Evolutionary conservation across 2,888 invertebrate genomes (phyloP), one percentile per base, ranked within the genome.

Genomic region (Watsonalla cultraria): DNA sequence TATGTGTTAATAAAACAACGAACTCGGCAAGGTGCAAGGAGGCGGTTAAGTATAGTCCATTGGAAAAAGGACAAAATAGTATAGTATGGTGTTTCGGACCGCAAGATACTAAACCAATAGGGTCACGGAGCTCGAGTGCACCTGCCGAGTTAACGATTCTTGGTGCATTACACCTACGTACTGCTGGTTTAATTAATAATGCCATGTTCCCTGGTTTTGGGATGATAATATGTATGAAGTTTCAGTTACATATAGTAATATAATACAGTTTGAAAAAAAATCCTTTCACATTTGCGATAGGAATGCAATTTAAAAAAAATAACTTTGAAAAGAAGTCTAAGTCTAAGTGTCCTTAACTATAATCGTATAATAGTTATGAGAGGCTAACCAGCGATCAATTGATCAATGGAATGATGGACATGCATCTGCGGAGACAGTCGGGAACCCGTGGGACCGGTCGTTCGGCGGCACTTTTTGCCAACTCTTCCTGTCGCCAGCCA

Each of bases 401-500:
- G 45, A 70, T 78, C 81, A 82, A 80, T 79, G 76, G 66, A 70
- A 65, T 65, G 64, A 64, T 61, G 62, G 68, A 68, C 64, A 68
- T 66, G 66, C 61, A 65, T 63, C 58, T 56, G 60, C 58, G 59
- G 58, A 60, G 64, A 66, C 64, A 54, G 58, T 56, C 55, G 54
- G 61, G 64, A 86, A 84, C 86, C 81, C 75, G 86, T 74, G 72
- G 67, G 82, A 86, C 86, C 82, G 83, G 86, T 86, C 77, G 66
- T 56, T 61, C 54, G 66, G 64, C 66, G 64, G 64, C 64, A 73
- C 70, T 85, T 85, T 84, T 85, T 85, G 73, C 70, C 68, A 69
- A 62, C 61, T 62, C 62, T 60, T 61, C 60, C 61, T 64, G 58
- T 55, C 64, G 59, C 58, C 56, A 52, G 54, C 45, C 59, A 34